A percentile compares a stretch with the other conserved stretches of the same genome.
These are phyloP conservation scores for Microtus richardsoni DNA, from an alignment of 2,113 vertebrate genomes.

Conservation along the genomic window DNA sequence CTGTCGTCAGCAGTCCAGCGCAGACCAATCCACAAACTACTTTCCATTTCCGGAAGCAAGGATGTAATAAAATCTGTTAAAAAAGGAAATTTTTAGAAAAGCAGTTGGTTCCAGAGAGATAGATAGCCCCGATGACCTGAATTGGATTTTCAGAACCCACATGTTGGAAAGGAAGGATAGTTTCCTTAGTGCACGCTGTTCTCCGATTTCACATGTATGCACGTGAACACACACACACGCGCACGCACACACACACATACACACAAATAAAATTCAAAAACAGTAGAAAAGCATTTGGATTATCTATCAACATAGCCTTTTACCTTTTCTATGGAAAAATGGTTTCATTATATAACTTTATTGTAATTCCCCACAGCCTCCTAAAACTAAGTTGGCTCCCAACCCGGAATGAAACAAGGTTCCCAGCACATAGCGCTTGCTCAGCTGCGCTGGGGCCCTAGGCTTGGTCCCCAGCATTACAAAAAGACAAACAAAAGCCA, in stretches of 20 bases:
- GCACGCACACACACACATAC: too few species aligned
- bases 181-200: not conserved
- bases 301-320: not conserved
- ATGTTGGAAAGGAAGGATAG: too few species aligned
- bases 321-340: not conserved
- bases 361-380: not conserved
- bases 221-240: not conserved
- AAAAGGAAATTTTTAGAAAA: conserved; percentile 50
- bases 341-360: conserved; percentile 17
- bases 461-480: too few species aligned
- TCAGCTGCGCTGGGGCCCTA: too few species aligned
- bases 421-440: not conserved
- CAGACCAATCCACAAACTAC: conserved; percentile 94
- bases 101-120: not conserved
- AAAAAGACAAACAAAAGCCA: not conserved
- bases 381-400: not conserved
- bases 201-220: not conserved
- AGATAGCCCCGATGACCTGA: not conserved
- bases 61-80: conserved; percentile 94
- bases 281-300: conserved; percentile 3
- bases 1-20: conserved; percentile 80
- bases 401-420: conserved; percentile 46
- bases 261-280: not conserved
- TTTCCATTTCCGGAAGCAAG: conserved; percentile 86
- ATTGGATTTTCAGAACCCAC: not conserved